Conservation (phyloP, 2,888 invertebrate species). For the Ormyrus nitidulus region DNA sequence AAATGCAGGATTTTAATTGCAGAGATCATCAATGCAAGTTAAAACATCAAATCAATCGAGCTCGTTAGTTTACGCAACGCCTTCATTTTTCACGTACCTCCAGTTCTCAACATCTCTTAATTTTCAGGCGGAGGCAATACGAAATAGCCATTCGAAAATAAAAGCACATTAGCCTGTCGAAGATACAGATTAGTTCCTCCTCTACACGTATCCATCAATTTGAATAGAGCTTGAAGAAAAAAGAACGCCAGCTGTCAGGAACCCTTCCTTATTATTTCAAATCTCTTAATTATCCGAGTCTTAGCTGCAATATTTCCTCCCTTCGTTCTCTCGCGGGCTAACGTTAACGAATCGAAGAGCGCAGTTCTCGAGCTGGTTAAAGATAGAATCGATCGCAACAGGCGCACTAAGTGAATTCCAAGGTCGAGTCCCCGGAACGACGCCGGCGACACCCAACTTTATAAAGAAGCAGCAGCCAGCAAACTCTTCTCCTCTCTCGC, state of each 20-base stretch:
- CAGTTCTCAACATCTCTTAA: constrained; percentile 41
- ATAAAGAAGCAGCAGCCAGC: constrained; percentile 45
- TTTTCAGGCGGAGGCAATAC: not conserved
- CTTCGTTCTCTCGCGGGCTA: constrained; percentile 42
- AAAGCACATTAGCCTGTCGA: constrained; percentile 46
- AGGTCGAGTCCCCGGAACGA: constrained; percentile 57
- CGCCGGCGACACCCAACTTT: constrained; percentile 59
- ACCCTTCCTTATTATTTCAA: constrained; percentile 23
- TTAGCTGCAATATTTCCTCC: constrained; percentile 21
- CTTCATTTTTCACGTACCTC: constrained; percentile 51
- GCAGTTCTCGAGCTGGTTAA: constrained; percentile 63
- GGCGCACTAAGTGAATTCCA: constrained; percentile 60
- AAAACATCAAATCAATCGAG: constrained; percentile 24
- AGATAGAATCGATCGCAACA: constrained; percentile 69
- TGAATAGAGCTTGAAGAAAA: not conserved
- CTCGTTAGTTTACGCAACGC: constrained; percentile 32
- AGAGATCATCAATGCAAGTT: too few relatives aligned
- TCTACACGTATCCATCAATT: constrained; percentile 45
- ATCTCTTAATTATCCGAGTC: constrained; percentile 54
- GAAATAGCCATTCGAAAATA: constrained; percentile 9
- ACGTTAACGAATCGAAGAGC: constrained; percentile 69
- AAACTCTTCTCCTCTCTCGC: constrained; percentile 39
- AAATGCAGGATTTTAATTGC: too few relatives aligned
- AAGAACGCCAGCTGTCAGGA: constrained; percentile 28
- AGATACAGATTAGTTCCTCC: constrained; percentile 47